Evolutionary conservation across 2,113 vertebrate genomes (phyloP).

Genomic region (Callionymus lyra): DNA sequence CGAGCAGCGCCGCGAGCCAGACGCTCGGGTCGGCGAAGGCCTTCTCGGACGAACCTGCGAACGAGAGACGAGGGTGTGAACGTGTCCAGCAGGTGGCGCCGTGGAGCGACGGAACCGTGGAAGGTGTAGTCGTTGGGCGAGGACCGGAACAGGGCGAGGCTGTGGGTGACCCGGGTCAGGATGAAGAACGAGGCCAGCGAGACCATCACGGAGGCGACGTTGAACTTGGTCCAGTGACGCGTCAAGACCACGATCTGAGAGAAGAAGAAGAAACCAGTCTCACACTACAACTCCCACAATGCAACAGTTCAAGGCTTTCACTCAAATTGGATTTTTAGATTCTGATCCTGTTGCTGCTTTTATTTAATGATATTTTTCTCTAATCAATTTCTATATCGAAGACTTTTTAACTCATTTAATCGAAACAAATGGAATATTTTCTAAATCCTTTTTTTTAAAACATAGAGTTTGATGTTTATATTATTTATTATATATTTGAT

Average conservation of each 20-base stretch:
- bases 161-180: conserved; percentile 67
- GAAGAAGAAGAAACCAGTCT: conserved; percentile 1
- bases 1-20: conserved; percentile 75
- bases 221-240: conserved; percentile 75
- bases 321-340: too few relatives aligned
- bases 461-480: too few relatives aligned
- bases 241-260: conserved; percentile 70
- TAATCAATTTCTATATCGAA: too few relatives aligned
- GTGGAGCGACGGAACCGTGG: conserved; percentile 59
- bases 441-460: background rate
- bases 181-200: conserved; percentile 69
- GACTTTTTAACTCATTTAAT: background rate
- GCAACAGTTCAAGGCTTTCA: too few relatives aligned
- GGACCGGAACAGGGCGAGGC: conserved; percentile 38
- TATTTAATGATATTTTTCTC: too few relatives aligned
- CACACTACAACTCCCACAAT: too few relatives aligned
- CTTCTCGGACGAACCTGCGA: conserved; percentile 63
- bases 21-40: conserved; percentile 61
- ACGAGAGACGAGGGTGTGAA: background rate
- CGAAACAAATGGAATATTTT: background rate
- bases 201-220: conserved; percentile 45
- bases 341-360: too few relatives aligned
- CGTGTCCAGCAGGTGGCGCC: background rate
- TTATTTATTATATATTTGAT: too few relatives aligned
- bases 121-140: conserved; percentile 72